Percentiles rank a stretch among this genome's conserved stretches.
Evolutionary conservation across 2,113 vertebrate genomes (phyloP).

Genomic region (Rissa tridactyla): DNA sequence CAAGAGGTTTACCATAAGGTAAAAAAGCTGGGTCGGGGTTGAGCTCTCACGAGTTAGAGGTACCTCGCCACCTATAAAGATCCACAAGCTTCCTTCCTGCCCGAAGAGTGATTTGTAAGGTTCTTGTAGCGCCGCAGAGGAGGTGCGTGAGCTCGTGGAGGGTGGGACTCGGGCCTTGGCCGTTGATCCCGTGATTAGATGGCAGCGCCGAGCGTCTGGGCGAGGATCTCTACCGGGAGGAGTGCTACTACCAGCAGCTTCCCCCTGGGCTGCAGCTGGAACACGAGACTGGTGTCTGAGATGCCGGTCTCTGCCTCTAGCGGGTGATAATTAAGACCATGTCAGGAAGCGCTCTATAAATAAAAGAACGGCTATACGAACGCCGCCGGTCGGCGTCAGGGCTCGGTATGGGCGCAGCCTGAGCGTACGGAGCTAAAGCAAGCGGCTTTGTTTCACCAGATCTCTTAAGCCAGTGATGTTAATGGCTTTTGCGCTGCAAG

Average conservation of each 20-base stretch:
- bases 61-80: neutral
- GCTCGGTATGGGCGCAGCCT: neutral
- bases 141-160: fast-evolving
- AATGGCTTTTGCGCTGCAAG: neutral
- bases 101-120: fast-evolving
- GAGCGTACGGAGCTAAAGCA: neutral
- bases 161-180: neutral
- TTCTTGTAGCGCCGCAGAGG: neutral
- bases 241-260: neutral
- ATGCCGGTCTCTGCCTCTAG: neutral
- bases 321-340: neutral
- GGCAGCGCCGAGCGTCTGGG: neutral
- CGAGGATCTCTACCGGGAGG: fast-evolving
- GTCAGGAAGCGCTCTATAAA: neutral
- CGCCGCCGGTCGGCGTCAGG: neutral
- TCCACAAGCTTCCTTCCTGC: neutral
- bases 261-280: neutral
- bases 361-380: neutral
- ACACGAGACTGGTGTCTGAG: neutral
- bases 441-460: neutral
- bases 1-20: constrained; percentile 99
- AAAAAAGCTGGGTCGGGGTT: neutral
- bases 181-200: neutral
- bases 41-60: neutral
- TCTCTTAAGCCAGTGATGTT: neutral